Evolutionary conservation across 2,888 invertebrate species (phyloP), one percentile per base, ranked within the genome.

Genomic region (Drosophila peninsularis): DNA sequence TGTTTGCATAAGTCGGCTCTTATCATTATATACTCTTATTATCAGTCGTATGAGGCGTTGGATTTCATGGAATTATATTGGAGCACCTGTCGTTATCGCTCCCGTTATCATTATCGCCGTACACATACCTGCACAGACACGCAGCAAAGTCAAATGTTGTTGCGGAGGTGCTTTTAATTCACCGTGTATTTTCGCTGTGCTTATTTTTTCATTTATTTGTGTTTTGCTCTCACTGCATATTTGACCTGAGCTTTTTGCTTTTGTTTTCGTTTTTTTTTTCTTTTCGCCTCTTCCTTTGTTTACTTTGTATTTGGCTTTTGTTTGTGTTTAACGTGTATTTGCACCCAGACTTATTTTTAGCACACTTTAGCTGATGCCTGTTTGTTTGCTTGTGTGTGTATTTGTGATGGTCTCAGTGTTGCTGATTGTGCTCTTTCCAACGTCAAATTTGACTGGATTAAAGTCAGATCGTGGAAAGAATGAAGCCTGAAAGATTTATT

Each of bases 341-440:
- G 63, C 54, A 60, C 56, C 62, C 58, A 32, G 54, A 62, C 68
- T 75, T 75, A 76, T 76, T 78, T 78, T 79, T 83, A 82, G 75
- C 72, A 68, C 64, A 58, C 19, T 62, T 62, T 56, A 58, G 19
- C 37, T 54, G 67, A 62, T 71, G 50, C 39, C 45, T 50, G 34
- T 41, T 34, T 36, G 30, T 32, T 47, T 47, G 32, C 14, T 19
- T 34, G 27, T 13, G 41, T 24, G 10, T 42, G 24, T n/a, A 5
- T 45, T 6, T 30, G n/a, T 9, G 27, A 27, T n/a, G n/a, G n/a
- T n/a, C 10, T n/a, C 36, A 52, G 3, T 56, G 24, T 7, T 52
- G 36, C 24, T n/a, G n/a, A 24, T 37, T 37, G 10, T 21, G 21
- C 19, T n/a, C 24, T 37, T 37, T 44, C 24, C 24, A 14, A 24